Base-by-base conservation (phyloP, 2,888 invertebrate species). In the Pandemis heparana region DNA sequence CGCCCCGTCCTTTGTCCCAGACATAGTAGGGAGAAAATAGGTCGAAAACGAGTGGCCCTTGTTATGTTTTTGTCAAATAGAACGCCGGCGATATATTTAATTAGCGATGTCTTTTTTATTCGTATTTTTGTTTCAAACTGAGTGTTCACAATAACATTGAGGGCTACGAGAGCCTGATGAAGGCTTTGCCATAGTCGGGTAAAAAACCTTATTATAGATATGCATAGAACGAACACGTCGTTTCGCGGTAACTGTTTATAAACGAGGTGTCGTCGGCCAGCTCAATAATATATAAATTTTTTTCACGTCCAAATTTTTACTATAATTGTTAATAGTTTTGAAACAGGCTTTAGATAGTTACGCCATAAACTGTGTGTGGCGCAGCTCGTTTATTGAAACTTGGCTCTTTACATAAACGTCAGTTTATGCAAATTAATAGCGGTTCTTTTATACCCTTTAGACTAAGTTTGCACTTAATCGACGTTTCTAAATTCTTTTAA, bases 1-100 rank as follows among this genome's bases (percentile, higher is more conserved):
- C 82, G 77, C 81, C 78, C 56, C 80, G 77, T 81, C 82, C 80
- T 88, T 87, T 88, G 84, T 87, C 83, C 82, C 78, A 81, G 80
- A 80, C 81, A 79, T 82, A 82, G 83, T 82, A 75, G 78, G 77
- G 77, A 77, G 78, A 81, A 82, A 84, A 82, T 83, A 81, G 80
- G 79, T 79, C 82, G 80, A 83, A 79, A 81, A 80, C 78, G 79
- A 83, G 81, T 82, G 77, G 77, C 77, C 77, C 79, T 81, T 83
- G 80, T 84, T 83, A 80, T 80, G 79, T 79, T 84, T 82, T 81
- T 79, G 79, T 86, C 81, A 81, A 84, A 85, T 83, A 80, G 82
- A 81, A 82, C 71, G 79, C 76, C 78, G 79, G 79, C 80, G 78
- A 79, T 83, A 77, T 79, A 82, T 83, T 83, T 83, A 85, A 85